These are phyloP conservation scores for Sparus aurata DNA, from an alignment of 2,797 vertebrate genomes.

Conservation along the genomic window DNA sequence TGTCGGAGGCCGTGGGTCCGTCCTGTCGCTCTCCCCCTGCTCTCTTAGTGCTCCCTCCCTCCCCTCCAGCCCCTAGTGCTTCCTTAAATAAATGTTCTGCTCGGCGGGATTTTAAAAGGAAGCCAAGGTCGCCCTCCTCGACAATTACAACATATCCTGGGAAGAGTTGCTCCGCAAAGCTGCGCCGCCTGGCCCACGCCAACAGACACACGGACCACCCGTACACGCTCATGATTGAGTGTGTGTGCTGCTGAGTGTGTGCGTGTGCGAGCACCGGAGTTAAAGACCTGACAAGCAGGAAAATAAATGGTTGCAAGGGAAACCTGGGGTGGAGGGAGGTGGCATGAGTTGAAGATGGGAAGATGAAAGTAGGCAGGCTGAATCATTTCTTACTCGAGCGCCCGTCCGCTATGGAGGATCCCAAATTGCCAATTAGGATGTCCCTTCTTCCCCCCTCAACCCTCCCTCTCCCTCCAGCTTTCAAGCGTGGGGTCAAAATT, in stretches of 20 bases:
- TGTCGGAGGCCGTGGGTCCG: conserved; percentile 36
- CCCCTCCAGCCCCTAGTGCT: conserved; percentile 50
- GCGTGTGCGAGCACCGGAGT: conserved; percentile 27
- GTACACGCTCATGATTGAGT: conserved; percentile 56
- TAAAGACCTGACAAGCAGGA: conserved; percentile 64
- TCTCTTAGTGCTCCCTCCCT: conserved; percentile 1
- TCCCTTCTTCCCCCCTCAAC: conserved; percentile 16
- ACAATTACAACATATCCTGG: conserved; percentile 73
- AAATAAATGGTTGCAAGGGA: conserved; percentile 57
- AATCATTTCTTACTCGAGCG: conserved; percentile 75
- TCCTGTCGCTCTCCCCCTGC: conserved; percentile 21
- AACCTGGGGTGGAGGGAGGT: conserved; percentile 46
- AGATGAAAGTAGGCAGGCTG: conserved; percentile 69
- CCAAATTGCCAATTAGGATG: conserved; percentile 83
- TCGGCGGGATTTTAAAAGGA: conserved; percentile 80
- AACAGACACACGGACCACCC: conserved; percentile 74
- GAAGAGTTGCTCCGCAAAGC: conserved; percentile 60
- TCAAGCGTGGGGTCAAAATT: conserved; percentile 61
- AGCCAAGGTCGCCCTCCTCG: conserved; percentile 74
- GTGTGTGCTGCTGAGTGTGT: conserved; percentile 33
- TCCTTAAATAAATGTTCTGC: conserved; percentile 83
- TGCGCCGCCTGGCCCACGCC: conserved; percentile 21
- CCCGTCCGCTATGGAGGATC: conserved; percentile 70
- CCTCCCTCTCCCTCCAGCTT: conserved; percentile 38
- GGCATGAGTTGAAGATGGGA: conserved; percentile 38